Conservation (phyloP, 2,888 invertebrate species). For the Campoplex nolae region DNA sequence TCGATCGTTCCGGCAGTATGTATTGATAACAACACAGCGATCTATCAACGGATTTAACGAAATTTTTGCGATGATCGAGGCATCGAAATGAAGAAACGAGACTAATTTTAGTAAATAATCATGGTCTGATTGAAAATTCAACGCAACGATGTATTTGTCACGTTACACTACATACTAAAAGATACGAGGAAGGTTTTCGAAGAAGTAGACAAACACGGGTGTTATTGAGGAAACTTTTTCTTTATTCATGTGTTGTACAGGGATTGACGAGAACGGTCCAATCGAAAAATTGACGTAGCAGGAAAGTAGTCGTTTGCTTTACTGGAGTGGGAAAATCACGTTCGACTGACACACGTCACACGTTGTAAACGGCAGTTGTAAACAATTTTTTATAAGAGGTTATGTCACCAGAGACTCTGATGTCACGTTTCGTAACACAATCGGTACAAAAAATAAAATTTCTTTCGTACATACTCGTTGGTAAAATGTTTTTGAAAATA, state of each 20-base stretch:
- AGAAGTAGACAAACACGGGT: background rate
- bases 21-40: background rate
- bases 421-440: background rate
- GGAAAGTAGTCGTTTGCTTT: background rate
- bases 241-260: background rate
- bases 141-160: background rate
- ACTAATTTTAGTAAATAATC: background rate
- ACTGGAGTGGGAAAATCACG: background rate
- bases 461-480: background rate
- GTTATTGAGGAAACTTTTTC: slow-evolving; percentile 1
- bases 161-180: background rate
- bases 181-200: background rate
- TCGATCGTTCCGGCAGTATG: background rate
- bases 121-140: background rate
- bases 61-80: background rate
- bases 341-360: background rate
- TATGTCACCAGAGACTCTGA: background rate
- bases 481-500: too few species aligned
- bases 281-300: background rate
- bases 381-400: background rate
- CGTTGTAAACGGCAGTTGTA: background rate
- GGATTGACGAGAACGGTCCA: background rate
- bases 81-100: background rate
- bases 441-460: background rate
- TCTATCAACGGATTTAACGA: background rate